Evolutionary conservation across 1,140 invertebrate genomes (phyloP), one percentile per base, ranked within the genome.

Genomic region (Magallana ariakensis): DNA sequence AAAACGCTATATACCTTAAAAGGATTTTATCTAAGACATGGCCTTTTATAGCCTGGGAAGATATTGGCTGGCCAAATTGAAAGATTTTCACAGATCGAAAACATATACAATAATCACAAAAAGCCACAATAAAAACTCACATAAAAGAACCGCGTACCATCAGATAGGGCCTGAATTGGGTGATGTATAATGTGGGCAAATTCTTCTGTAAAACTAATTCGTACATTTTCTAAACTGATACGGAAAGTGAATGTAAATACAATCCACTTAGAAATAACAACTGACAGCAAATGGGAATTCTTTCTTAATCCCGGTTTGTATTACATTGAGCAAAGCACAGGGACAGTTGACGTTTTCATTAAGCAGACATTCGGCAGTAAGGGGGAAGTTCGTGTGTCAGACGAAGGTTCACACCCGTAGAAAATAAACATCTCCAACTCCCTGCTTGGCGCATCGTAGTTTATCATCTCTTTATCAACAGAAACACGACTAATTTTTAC

Each of bases 261-360:
- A 75, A 75, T 75, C 66, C 66, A 75, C 66, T 75, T 75, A 75
- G 22, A 75, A 75, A 75, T 75, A 75, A 75, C 66, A 75, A 75
- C 19, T 75, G 66, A 75, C 66, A 75, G 66, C 10, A 26, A 75
- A 75, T 75, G 22, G 22, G 66, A 75, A 75, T 75, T 75, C 66
- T 75, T 75, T 75, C 66, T 75, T 22, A 26, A 75, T 26, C 22
- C 66, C 66, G 66, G 66, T 22, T 75, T 75, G 19, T 26, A 13
- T 75, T 75, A 75, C 66, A 75, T 8, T 26, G 22, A 75, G 19
- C 13, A 26, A 13, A 22, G 66, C 22, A 26, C 66, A 26, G 19
- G 11, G 22, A 22, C 19, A 75, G 22, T 75, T 75, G 66, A 75
- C 66, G 66, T 75, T 75, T 75, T 26, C 33, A 75, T 75, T 75